Percentiles rank a stretch among this genome's conserved stretches.
phyloP scores from a whole-genome alignment of 2,113 vertebrate genomes.

The Patagioenas fasciata region DNA sequence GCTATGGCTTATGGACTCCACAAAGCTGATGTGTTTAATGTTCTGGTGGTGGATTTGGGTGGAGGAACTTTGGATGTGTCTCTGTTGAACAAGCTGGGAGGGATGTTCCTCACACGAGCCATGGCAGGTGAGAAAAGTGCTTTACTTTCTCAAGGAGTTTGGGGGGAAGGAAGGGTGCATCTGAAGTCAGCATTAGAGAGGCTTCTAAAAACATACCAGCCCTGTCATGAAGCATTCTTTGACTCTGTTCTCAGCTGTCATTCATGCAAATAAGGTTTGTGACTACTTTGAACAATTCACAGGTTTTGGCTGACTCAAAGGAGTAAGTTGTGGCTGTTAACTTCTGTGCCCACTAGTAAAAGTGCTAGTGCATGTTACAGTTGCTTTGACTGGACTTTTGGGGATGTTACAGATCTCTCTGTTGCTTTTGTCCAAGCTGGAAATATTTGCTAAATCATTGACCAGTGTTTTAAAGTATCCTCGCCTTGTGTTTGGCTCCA shows the following conservation, averaged over 20 bases:
- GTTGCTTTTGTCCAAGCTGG: background rate
- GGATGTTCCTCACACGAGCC: constrained; percentile 96
- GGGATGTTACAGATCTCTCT: background rate
- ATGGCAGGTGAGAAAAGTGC: constrained; percentile 89
- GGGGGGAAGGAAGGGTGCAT: background rate
- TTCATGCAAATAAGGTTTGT: background rate
- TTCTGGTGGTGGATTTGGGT: constrained; percentile 95
- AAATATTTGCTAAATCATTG: background rate
- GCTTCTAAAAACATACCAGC: background rate
- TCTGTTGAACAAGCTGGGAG: constrained; percentile 94
- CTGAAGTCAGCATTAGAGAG: accelerated
- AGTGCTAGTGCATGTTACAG: background rate
- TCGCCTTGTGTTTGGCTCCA: background rate
- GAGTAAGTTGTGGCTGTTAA: background rate
- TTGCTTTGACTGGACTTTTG: background rate
- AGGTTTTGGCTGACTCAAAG: background rate
- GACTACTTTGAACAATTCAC: background rate
- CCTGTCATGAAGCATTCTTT: background rate
- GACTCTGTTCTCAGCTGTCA: background rate
- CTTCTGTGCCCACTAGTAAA: background rate
- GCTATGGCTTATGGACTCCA: constrained; percentile 98
- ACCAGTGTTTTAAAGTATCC: background rate
- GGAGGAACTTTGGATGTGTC: constrained; percentile 97
- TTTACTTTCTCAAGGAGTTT: background rate
- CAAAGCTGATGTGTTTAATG: constrained; percentile 91